These are phyloP conservation scores for Hypomesus transpacificus DNA, from an alignment of 2,113 vertebrate genomes.

Conservation along the genomic window DNA sequence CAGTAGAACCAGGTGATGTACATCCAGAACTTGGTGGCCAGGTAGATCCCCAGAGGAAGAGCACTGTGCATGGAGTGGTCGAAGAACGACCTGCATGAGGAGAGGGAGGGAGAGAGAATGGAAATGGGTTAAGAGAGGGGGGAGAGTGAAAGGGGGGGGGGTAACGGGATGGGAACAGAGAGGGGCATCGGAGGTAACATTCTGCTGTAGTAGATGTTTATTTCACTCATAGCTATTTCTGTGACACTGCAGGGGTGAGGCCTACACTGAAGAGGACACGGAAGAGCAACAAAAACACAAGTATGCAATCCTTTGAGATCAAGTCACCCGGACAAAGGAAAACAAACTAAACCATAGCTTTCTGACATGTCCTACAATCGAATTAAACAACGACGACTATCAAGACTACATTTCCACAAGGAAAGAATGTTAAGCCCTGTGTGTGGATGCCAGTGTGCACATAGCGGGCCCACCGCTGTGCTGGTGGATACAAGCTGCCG, in stretches of 20 bases:
- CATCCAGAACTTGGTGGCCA: slow-evolving; percentile 99
- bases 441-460: slow-evolving; percentile 14
- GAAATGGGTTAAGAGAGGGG: not conserved
- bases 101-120: not conserved
- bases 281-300: not conserved
- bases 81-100: slow-evolving; percentile 85
- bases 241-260: not conserved
- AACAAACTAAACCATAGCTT: slow-evolving; percentile 8
- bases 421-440: slow-evolving; percentile 24
- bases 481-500: not conserved
- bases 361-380: slow-evolving; percentile 9
- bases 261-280: slow-evolving; percentile 5
- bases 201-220: not conserved
- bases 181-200: not conserved
- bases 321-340: slow-evolving; percentile 1
- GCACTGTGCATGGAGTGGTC: slow-evolving; percentile 99
- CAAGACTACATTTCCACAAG: not conserved
- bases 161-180: not conserved
- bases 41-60: slow-evolving; percentile 95
- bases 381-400: not conserved
- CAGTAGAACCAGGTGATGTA: slow-evolving; percentile 99
- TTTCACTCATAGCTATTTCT: not conserved
- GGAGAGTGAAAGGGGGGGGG: not conserved
- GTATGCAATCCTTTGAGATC: slow-evolving; percentile 7
- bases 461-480: not conserved